phyloP scores from a whole-genome alignment of 2,797 vertebrate genomes.

The Sebastes oblongus region DNA sequence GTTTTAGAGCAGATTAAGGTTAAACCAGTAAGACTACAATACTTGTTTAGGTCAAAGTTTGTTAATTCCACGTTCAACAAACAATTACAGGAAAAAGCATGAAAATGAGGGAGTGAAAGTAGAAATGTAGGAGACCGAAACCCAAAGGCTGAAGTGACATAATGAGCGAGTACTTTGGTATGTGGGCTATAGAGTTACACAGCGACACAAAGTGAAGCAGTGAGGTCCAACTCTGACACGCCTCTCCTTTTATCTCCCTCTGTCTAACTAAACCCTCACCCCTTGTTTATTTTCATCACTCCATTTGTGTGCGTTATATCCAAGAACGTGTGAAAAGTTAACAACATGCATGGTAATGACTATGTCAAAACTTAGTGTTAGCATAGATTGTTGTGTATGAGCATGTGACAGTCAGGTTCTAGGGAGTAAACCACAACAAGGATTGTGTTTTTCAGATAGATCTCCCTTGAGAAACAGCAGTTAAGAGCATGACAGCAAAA shows the following conservation, averaged over 20 bases:
- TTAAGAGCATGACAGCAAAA: neutral
- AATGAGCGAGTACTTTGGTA: conserved; percentile 58
- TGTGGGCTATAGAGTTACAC: conserved; percentile 73
- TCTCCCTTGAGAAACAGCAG: neutral
- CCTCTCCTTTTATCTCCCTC: conserved; percentile 64
- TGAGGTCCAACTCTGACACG: conserved; percentile 52
- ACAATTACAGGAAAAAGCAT: neutral
- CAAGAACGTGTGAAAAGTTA: conserved; percentile 28
- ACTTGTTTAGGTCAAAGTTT: neutral
- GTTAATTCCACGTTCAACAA: conserved; percentile 14
- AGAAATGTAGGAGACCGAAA: conserved; percentile 24
- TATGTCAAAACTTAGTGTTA: neutral
- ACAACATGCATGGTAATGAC: neutral
- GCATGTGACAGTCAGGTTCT: neutral
- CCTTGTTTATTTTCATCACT: conserved; percentile 38
- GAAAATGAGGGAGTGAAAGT: neutral
- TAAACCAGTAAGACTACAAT: neutral
- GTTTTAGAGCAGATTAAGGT: neutral
- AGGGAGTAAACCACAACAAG: neutral
- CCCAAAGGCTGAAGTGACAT: conserved; percentile 27
- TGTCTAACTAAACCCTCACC: conserved; percentile 47
- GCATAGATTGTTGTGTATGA: neutral
- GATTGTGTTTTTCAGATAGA: neutral
- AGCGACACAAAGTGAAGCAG: conserved; percentile 50
- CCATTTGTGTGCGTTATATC: conserved; percentile 15